These are phyloP conservation scores for Castor canadensis DNA, from an alignment of 2,113 vertebrate genomes.

Conservation along the genomic window DNA sequence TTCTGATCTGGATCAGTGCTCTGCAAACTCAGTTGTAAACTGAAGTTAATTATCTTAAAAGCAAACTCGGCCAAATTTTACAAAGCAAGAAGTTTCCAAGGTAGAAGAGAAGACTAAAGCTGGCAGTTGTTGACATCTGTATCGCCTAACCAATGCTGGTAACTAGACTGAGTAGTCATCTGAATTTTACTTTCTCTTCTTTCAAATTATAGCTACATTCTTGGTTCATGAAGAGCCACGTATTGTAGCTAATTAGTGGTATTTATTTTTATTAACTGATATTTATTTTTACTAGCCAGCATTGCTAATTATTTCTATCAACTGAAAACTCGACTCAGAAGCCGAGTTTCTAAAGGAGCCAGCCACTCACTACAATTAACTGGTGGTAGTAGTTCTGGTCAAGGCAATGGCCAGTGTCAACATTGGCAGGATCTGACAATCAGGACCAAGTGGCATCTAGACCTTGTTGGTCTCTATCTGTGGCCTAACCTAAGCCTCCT, in stretches of 20 bases:
- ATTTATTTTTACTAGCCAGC: neutral
- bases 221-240: neutral
- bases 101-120: neutral
- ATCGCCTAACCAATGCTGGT: neutral
- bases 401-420: neutral
- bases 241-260: neutral
- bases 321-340: neutral
- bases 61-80: constrained; percentile 39
- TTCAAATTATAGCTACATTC: neutral
- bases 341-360: neutral
- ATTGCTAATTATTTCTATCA: neutral
- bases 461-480: neutral
- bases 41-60: constrained; percentile 51
- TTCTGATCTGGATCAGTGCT: neutral
- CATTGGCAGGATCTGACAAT: neutral
- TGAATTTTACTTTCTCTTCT: neutral
- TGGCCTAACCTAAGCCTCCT: neutral
- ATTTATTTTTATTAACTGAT: constrained; percentile 16
- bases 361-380: neutral
- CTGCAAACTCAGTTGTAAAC: neutral
- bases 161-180: neutral
- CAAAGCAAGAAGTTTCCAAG: constrained; percentile 32
- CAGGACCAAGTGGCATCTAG: rapidly evolving
- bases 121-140: neutral
- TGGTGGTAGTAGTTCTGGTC: neutral